phyloP scores from a whole-genome alignment of 1,140 invertebrate genomes.

The Drosophila nebulosa region DNA sequence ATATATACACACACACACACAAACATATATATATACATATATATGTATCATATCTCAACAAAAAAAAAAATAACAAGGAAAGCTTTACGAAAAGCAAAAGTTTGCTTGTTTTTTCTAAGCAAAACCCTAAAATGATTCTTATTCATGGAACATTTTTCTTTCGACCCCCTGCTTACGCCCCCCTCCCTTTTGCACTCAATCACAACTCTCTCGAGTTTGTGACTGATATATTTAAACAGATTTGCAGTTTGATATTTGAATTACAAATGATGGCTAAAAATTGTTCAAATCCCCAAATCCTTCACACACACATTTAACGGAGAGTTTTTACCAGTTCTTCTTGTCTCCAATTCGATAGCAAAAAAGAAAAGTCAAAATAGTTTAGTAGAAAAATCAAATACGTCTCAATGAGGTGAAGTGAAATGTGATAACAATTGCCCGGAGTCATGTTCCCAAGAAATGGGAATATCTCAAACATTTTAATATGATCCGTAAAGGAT shows the following conservation, averaged over 20 bases:
- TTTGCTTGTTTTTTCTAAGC: slow-evolving; percentile 9
- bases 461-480: no score
- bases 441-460: no score
- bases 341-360: no score
- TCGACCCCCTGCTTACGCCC: no score
- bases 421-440: no score
- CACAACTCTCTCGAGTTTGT: neutral
- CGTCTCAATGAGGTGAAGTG: no score
- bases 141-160: neutral
- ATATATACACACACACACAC: slow-evolving; percentile 26
- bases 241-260: neutral
- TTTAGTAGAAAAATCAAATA: no score
- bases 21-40: neutral
- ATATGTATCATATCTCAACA: slow-evolving; percentile 14
- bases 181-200: neutral
- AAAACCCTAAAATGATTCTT: neutral
- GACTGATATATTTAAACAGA: slow-evolving; percentile 1
- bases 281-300: neutral
- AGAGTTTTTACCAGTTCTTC: neutral
- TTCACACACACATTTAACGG: neutral
- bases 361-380: no score
- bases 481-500: no score
- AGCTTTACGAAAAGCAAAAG: slow-evolving; percentile 17
- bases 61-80: slow-evolving; percentile 26
- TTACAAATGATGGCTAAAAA: neutral